Evolutionary conservation across 1,140 invertebrate species (phyloP).

Genomic region (Heliconius hewitsoni): DNA sequence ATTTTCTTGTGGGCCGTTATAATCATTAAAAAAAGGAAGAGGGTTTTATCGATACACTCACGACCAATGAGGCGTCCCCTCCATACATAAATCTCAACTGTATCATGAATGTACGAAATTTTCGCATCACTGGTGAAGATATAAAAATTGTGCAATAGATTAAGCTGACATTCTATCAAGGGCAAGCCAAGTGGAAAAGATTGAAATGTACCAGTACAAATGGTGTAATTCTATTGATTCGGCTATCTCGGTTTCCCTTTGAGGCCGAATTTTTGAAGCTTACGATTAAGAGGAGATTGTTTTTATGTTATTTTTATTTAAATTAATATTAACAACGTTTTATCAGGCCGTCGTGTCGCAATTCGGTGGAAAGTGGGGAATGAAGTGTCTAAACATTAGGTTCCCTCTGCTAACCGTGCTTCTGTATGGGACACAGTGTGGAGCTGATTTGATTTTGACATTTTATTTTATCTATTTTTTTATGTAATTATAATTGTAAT

Average conservation of each 20-base stretch:
- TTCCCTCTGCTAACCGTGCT: too few species aligned
- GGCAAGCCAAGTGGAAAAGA: conserved; percentile 30
- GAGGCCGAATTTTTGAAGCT: neutral
- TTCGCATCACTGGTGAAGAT: conserved; percentile 25
- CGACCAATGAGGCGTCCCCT: conserved; percentile 32
- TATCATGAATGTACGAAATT: conserved; percentile 31
- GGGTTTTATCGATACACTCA: conserved; percentile 19
- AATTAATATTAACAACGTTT: neutral
- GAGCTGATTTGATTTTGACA: too few species aligned
- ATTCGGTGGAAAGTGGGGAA: too few species aligned
- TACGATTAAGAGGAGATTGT: neutral
- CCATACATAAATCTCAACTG: conserved; percentile 29
- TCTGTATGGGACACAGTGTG: too few species aligned
- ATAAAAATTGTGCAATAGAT: conserved; percentile 36
- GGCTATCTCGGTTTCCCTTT: neutral
- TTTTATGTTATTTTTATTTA: neutral
- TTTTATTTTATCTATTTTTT: too few species aligned
- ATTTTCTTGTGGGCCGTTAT: conserved; percentile 13
- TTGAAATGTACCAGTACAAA: conserved; percentile 31
- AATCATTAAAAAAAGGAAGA: conserved; percentile 23
- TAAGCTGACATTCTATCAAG: conserved; percentile 31
- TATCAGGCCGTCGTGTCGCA: too few species aligned
- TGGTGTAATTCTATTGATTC: conserved; percentile 31
- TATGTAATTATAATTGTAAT: too few species aligned
- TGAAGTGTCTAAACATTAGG: too few species aligned